phyloP scores from a whole-genome alignment of 2,888 invertebrate species.

The Drosophila flavopinicola region DNA sequence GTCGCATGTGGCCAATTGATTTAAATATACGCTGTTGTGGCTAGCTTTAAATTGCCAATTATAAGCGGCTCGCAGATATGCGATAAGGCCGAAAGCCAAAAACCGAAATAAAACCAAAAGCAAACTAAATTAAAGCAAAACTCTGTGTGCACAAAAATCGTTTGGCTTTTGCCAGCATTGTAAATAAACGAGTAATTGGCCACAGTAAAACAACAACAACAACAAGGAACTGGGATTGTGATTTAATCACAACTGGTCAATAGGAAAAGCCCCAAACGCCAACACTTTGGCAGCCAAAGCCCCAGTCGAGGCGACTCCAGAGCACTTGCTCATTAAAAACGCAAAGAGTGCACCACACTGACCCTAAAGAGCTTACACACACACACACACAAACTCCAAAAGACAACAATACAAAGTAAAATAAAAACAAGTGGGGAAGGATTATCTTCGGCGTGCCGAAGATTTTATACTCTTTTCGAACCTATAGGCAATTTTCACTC shows the following conservation, averaged over 20 bases:
- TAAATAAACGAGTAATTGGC: slow-evolving; percentile 76
- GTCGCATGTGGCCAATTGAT: slow-evolving; percentile 57
- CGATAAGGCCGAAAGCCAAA: slow-evolving; percentile 51
- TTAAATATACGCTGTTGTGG: slow-evolving; percentile 63
- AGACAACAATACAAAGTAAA: slow-evolving; percentile 56
- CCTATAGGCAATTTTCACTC: too few relatives aligned
- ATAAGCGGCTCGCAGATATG: slow-evolving; percentile 62
- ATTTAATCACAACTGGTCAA: slow-evolving; percentile 68
- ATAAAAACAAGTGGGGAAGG: too few relatives aligned
- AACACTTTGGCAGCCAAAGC: slow-evolving; percentile 60
- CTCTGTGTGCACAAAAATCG: slow-evolving; percentile 30
- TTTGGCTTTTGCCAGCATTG: slow-evolving; percentile 54
- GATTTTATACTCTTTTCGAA: too few relatives aligned
- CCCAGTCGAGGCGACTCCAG: slow-evolving; percentile 14
- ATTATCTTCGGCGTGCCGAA: too few relatives aligned
- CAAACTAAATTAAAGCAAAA: slow-evolving; percentile 51
- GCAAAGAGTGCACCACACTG: slow-evolving; percentile 68
- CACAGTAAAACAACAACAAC: slow-evolving; percentile 35
- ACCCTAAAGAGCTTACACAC: slow-evolving; percentile 69
- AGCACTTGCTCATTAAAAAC: slow-evolving; percentile 74
- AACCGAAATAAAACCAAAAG: slow-evolving; percentile 24
- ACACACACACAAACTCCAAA: slow-evolving; percentile 16
- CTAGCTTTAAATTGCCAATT: slow-evolving; percentile 72
- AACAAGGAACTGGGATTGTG: slow-evolving; percentile 42
- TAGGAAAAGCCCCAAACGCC: slow-evolving; percentile 66